Conservation (phyloP, 2,888 invertebrate species). For the Caenorhabditis sp. region DNA sequence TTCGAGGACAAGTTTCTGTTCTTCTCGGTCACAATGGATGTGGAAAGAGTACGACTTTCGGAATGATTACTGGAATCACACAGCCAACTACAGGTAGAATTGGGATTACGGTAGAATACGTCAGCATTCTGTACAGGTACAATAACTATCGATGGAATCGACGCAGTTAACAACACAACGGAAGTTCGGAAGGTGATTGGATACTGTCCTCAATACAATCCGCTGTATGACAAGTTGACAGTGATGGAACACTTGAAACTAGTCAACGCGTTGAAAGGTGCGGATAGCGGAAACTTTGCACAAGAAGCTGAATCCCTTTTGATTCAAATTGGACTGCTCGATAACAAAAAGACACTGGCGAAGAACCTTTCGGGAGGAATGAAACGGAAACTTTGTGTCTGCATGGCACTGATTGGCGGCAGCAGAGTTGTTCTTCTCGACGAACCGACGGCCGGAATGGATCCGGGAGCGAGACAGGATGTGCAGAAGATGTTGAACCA, state of each 20-base stretch:
- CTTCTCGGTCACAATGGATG: constrained; percentile 48
- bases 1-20: constrained; percentile 35
- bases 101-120: background rate
- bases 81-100: constrained; percentile 20
- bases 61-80: constrained; percentile 39
- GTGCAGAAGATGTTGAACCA: constrained; percentile 68
- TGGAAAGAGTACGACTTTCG: constrained; percentile 45
- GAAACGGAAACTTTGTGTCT: constrained; percentile 78
- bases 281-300: constrained; percentile 2
- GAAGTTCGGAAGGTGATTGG: constrained; percentile 23
- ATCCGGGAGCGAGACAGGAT: constrained; percentile 68
- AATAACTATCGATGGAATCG: constrained; percentile 32
- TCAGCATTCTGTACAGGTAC: background rate
- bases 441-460: constrained; percentile 78
- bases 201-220: constrained; percentile 70
- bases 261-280: constrained; percentile 43
- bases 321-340: constrained; percentile 25
- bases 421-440: constrained; percentile 74
- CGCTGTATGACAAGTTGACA: constrained; percentile 74
- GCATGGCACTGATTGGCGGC: constrained; percentile 74
- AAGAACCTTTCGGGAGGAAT: constrained; percentile 75
- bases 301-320: constrained; percentile 23
- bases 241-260: constrained; percentile 70
- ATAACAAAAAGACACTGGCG: constrained; percentile 11
- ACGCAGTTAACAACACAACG: constrained; percentile 25